Evolutionary conservation across 1,140 invertebrate species (phyloP), one percentile per base, ranked within the genome.

Genomic region (Odontomachus brunneus): DNA sequence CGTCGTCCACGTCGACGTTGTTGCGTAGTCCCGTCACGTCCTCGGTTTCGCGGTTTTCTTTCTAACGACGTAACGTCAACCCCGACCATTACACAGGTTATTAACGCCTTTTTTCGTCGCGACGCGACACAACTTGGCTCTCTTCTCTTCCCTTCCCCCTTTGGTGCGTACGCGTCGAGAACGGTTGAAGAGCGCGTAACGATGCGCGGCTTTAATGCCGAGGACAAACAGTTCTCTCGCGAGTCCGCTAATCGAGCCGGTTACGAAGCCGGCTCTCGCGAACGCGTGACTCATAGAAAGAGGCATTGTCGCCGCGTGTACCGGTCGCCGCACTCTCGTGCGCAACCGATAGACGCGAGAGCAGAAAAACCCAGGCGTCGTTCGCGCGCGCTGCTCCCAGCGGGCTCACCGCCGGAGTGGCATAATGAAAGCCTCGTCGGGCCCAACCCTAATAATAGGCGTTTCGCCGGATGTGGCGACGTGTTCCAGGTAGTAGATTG

Each of bases 391-490:
- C 1, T 11, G 38, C 38, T 44, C 38, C 9, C 38, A 48, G 62
- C n/a, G 59, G 57, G 44, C 65, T 17, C 26, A 29, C 60, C 65
- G 44, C 84, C 67, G 15, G 55, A 67, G 49, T 72, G 66, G 62
- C 81, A 84, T 88, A 89, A 89, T 86, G 82, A 88, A 85, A 84
- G 67, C 75, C 67, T 62, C 82, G 60, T 83, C 84, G 82, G 72
- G 62, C 59, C 60, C 82, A 67, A 82, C 87, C 84, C 81, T 89
- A 88, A 89, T 89, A 80, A 88, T 76, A 81, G 72, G 53, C 51
- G 84, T 82, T 81, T 74, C 67, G 65, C 83, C 84, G 89, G 84
- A 90, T 86, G 83, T 67, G 83, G 83, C 38, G 38, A 44, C 38
- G 38, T 44, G 38, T 44, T 7, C 63, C 73, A 82, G 85, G 67